phyloP scores from a whole-genome alignment of 2,888 invertebrate species.

The Schizaphis graminum region DNA sequence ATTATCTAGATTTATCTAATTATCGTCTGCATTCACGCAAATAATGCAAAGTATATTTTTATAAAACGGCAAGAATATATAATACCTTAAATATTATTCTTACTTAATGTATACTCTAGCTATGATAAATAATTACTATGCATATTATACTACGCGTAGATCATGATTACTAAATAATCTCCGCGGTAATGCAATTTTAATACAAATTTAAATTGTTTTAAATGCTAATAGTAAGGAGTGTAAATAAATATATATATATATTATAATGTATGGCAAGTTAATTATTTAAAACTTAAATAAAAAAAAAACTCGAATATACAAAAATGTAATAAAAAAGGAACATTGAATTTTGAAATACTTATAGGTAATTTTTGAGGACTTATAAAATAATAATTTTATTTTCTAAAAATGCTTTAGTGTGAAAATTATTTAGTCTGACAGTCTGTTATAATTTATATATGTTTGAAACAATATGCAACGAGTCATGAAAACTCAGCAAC shows the following conservation, averaged over 20 bases:
- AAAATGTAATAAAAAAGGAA: background rate
- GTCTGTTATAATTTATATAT: background rate
- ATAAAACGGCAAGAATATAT: background rate
- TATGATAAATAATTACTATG: background rate
- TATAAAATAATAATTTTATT: background rate
- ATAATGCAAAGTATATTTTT: background rate
- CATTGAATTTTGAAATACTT: background rate
- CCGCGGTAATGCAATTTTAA: background rate
- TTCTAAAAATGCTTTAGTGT: background rate
- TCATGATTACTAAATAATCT: slow-evolving; percentile 5
- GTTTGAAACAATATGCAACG: background rate
- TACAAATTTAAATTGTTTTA: background rate
- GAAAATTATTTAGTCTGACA: background rate
- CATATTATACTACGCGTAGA: background rate
- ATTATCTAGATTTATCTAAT: background rate
- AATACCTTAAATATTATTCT: background rate
- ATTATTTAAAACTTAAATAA: background rate
- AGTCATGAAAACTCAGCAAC: background rate
- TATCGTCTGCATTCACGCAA: background rate
- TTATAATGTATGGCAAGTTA: background rate
- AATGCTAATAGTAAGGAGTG: background rate
- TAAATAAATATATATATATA: background rate
- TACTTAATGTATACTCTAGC: background rate
- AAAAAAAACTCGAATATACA: background rate
- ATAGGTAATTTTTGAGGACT: background rate